phyloP scores from a whole-genome alignment of 2,797 vertebrate genomes.

The Botia almorhae region DNA sequence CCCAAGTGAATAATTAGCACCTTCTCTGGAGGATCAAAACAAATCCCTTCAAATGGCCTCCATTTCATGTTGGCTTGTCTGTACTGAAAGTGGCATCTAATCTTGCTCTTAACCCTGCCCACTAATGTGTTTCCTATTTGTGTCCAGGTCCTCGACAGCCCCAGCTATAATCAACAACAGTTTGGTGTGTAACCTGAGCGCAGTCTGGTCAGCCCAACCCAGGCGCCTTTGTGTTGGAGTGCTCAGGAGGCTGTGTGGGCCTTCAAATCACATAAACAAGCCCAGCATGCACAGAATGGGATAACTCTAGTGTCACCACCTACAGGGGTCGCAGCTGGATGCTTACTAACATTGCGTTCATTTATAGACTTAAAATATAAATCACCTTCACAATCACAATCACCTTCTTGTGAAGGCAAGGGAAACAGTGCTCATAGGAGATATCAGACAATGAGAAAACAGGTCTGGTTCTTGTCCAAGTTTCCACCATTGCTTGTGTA shows the following conservation, averaged over 20 bases:
- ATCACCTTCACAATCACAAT: not conserved
- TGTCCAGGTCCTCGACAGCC: constrained; percentile 74
- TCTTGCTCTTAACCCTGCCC: constrained; percentile 74
- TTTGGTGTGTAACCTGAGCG: constrained; percentile 82
- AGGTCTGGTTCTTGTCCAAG: constrained; percentile 81
- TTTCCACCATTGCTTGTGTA: constrained; percentile 83
- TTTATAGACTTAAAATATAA: not conserved
- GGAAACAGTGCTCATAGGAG: constrained; percentile 60
- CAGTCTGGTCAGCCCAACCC: constrained; percentile 67
- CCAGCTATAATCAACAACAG: constrained; percentile 83
- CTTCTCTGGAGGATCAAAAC: constrained; percentile 71
- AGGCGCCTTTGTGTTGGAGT: constrained; percentile 70
- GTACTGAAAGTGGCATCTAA: constrained; percentile 62
- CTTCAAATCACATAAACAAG: constrained; percentile 56
- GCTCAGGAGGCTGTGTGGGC: constrained; percentile 63
- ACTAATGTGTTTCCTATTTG: constrained; percentile 86
- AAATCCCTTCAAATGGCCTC: constrained; percentile 70
- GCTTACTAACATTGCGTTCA: not conserved
- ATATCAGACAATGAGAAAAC: constrained; percentile 74
- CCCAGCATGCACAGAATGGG: not conserved
- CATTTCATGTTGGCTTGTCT: constrained; percentile 73
- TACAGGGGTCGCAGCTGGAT: not conserved
- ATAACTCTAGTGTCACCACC: not conserved
- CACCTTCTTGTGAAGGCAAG: not conserved
- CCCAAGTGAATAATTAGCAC: constrained; percentile 74